These are phyloP conservation scores for Idaea aversata DNA, from an alignment of 2,888 invertebrate species.

Conservation along the genomic window DNA sequence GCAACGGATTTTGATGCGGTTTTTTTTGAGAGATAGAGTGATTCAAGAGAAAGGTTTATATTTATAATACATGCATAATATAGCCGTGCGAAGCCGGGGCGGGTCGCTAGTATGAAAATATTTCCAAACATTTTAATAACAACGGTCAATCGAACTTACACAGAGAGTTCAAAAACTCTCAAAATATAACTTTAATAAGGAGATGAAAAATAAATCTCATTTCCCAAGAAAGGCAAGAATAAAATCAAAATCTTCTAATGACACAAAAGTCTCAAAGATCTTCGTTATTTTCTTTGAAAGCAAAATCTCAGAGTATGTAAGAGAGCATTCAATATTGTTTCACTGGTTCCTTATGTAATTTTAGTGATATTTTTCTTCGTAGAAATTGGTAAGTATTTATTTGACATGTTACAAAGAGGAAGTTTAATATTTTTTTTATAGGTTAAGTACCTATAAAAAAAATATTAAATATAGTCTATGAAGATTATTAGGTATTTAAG, in stretches of 20 bases:
- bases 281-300: constrained; percentile 5
- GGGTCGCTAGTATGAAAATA: too few relatives aligned
- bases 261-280: constrained; percentile 24
- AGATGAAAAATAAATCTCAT: constrained; percentile 1
- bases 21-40: too few relatives aligned
- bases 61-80: too few relatives aligned
- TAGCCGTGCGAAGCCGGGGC: too few relatives aligned
- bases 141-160: constrained; percentile 12
- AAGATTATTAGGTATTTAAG: too few relatives aligned
- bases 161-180: constrained; percentile 5
- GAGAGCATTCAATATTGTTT: background rate
- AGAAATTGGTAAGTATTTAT: background rate
- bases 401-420: background rate
- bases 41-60: too few relatives aligned
- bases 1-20: too few relatives aligned
- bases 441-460: too few relatives aligned
- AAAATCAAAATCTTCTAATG: constrained; percentile 26
- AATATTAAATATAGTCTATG: too few relatives aligned
- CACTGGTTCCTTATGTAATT: background rate
- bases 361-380: background rate
- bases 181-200: constrained; percentile 13
- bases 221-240: constrained; percentile 11
- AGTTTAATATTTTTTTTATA: background rate
- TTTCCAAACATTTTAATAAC: constrained; percentile 5
- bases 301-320: background rate